Evolutionary conservation across 2,797 vertebrate genomes (phyloP).

Genomic region (Champsocephalus gunnari): DNA sequence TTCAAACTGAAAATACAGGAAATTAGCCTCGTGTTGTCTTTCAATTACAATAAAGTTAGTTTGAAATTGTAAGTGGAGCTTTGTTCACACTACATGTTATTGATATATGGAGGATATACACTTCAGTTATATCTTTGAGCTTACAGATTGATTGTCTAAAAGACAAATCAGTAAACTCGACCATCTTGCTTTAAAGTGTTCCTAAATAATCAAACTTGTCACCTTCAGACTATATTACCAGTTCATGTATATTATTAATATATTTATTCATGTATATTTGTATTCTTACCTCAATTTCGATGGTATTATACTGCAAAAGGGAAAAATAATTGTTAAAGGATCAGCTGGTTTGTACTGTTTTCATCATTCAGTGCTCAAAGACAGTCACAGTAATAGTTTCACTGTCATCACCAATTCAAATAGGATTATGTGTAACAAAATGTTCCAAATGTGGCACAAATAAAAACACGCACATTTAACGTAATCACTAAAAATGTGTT

Average conservation of each 20-base stretch:
- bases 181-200: neutral
- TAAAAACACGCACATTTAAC: neutral
- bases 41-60: neutral
- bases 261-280: neutral
- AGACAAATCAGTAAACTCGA: neutral
- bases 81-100: too few species aligned
- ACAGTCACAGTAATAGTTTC: neutral
- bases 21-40: neutral
- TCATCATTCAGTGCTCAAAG: neutral
- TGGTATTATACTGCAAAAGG: conserved; percentile 65
- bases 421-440: neutral
- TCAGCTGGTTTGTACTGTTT: neutral
- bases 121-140: too few species aligned
- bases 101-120: too few species aligned
- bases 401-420: neutral
- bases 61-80: too few species aligned
- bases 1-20: neutral
- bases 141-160: neutral
- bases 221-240: neutral
- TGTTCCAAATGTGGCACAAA: neutral
- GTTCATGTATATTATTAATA: neutral
- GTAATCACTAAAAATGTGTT: neutral
- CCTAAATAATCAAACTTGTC: neutral
- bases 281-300: conserved; percentile 69
- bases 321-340: neutral